phyloP scores from a whole-genome alignment of 2,888 invertebrate genomes.

The Agrilus mali region DNA sequence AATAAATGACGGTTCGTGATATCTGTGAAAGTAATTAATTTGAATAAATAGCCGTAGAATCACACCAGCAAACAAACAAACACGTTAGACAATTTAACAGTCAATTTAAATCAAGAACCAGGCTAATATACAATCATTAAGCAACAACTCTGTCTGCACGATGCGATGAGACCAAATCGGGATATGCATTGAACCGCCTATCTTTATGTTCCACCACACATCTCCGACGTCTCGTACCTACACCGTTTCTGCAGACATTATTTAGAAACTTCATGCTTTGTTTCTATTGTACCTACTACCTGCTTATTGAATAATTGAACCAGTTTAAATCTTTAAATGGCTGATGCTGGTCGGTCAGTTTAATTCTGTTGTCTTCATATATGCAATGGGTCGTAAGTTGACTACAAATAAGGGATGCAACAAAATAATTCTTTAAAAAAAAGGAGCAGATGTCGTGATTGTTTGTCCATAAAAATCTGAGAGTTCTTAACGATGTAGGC shows the following conservation, averaged over 20 bases:
- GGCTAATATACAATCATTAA: slow-evolving; percentile 27
- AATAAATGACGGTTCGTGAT: no score
- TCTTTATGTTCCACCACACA: slow-evolving; percentile 19
- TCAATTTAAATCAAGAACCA: slow-evolving; percentile 25
- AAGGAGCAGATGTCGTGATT: no score
- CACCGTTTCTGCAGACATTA: slow-evolving; percentile 21
- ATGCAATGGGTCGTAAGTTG: no score
- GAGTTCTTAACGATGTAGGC: no score
- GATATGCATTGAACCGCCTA: slow-evolving; percentile 18
- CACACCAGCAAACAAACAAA: slow-evolving; percentile 17
- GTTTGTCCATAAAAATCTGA: no score
- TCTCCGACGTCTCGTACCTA: slow-evolving; percentile 21
- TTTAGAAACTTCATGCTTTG: slow-evolving; percentile 23
- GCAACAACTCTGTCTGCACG: slow-evolving; percentile 22
- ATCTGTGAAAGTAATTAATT: slow-evolving; percentile 14
- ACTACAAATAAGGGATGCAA: no score
- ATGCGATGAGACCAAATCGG: slow-evolving; percentile 22
- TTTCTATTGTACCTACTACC: slow-evolving; percentile 6
- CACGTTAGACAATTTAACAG: slow-evolving; percentile 23
- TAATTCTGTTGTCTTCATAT: no score
- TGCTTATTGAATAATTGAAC: no score
- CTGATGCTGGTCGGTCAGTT: no score
- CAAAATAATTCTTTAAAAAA: no score
- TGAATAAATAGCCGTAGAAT: slow-evolving; percentile 16
- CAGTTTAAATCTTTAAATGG: no score